These are phyloP conservation scores for Collichthys lucidus DNA, from an alignment of 2,113 vertebrate genomes.

Conservation along the genomic window DNA sequence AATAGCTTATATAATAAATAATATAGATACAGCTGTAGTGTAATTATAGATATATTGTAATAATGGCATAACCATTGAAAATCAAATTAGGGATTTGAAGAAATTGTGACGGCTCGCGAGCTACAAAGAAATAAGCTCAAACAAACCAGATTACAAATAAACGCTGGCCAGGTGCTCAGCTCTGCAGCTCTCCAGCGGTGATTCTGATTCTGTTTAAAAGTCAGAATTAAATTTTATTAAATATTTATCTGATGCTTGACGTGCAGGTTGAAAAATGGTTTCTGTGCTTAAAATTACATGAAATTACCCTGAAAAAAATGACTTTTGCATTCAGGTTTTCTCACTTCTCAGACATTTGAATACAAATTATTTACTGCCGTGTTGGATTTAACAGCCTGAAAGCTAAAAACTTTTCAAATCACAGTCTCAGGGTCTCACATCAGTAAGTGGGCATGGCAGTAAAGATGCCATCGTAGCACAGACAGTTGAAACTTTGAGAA, in stretches of 20 bases:
- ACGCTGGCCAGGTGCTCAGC: too few species aligned
- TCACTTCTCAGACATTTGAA: not conserved
- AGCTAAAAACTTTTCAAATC: not conserved
- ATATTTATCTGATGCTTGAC: not conserved
- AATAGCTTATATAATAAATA: too few species aligned
- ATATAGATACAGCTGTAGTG: too few species aligned
- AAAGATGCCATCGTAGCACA: not conserved
- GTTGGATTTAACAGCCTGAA: not conserved
- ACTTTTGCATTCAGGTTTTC: not conserved
- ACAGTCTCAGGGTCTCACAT: not conserved
- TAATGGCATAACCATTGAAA: too few species aligned
- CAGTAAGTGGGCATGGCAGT: not conserved
- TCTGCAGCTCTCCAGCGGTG: not conserved
- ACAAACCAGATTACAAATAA: too few species aligned
- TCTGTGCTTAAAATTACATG: constrained; percentile 4
- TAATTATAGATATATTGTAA: too few species aligned
- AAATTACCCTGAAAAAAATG: not conserved
- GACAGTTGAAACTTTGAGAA: not conserved
- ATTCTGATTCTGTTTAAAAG: not conserved
- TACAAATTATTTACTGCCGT: not conserved
- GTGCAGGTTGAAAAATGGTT: not conserved
- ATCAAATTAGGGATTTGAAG: too few species aligned
- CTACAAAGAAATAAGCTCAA: too few species aligned
- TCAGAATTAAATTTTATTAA: not conserved
- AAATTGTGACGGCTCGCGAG: too few species aligned